Evolutionary conservation across 2,888 invertebrate genomes (phyloP), one percentile per base, ranked within the genome.

Genomic region (Calameuta filiformis): DNA sequence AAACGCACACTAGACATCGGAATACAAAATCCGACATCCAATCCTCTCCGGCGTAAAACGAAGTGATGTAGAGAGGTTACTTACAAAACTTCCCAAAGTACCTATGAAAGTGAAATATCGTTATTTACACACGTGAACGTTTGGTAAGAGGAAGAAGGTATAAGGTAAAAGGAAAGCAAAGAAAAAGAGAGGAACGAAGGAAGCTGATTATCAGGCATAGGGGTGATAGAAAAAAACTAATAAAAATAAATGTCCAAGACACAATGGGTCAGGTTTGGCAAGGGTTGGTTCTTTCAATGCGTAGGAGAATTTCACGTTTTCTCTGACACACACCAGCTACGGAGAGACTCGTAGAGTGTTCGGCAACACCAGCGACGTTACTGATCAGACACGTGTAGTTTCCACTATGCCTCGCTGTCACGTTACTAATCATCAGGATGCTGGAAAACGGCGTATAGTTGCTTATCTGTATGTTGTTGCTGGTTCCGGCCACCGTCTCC

Each of bases 351-450:
- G 93, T 93, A 78, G 93, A 93, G 86, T 92, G 93, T 83, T 93
- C 92, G 85, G 93, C 93, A 82, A 91, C 91, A 86, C 93, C 93
- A 82, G 94, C 95, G 76, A 87, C 89, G 92, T 95, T 95, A 82
- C 91, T 91, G 73, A 95, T 95, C 83, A 93, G 91, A 87, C 95
- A 95, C 74, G 94, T 94, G 91, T 95, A 95, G 85, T 93, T 92
- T 77, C 95, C 95, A 81, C 93, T 93, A 91, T 95, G 94, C 81
- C 92, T 92, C 73, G 93, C 94, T 81, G 93, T 93, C 82, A 95
- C 94, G 75, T 93, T 93, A 88, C 94, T 94, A 84, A 95, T 94
- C 84, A 93, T 94, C 83, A 95, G 90, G 81, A 94, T 93, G 88
- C 94, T 94, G 83, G 93, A 93, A 91, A 93, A 93, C 80, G 92